Evolutionary conservation across 2,797 vertebrate species (phyloP).

Genomic region (Epinephelus coioides): DNA sequence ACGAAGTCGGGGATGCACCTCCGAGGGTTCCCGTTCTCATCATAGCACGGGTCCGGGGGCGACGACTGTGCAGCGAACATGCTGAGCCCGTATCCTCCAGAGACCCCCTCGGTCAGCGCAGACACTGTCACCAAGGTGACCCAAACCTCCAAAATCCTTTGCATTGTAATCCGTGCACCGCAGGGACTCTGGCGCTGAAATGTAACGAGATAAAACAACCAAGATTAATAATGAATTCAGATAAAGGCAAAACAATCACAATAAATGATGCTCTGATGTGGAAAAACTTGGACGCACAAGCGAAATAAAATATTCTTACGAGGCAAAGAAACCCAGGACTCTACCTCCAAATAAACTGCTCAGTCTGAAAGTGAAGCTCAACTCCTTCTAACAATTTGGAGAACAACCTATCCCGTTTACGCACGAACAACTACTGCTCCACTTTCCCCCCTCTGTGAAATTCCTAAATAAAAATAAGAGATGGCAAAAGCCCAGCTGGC

Average conservation of each 20-base stretch:
- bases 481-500: slow-evolving; percentile 77
- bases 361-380: slow-evolving; percentile 69
- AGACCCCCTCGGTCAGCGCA: slow-evolving; percentile 86
- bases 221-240: background rate
- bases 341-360: slow-evolving; percentile 75
- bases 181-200: slow-evolving; percentile 67
- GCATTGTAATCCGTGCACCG: slow-evolving; percentile 85
- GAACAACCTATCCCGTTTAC: slow-evolving; percentile 66
- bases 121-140: slow-evolving; percentile 88
- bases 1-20: slow-evolving; percentile 99
- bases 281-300: slow-evolving; percentile 30
- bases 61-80: slow-evolving; percentile 96
- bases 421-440: slow-evolving; percentile 53
- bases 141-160: slow-evolving; percentile 87
- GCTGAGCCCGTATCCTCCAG: slow-evolving; percentile 89
- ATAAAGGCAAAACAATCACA: background rate
- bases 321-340: slow-evolving; percentile 79
- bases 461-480: slow-evolving; percentile 55
- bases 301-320: slow-evolving; percentile 73
- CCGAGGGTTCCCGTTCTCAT: slow-evolving; percentile 95
- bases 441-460: slow-evolving; percentile 43
- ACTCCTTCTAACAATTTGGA: slow-evolving; percentile 63
- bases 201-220: slow-evolving; percentile 18
- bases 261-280: slow-evolving; percentile 27
- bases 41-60: slow-evolving; percentile 96